Conservation (phyloP, 2,888 invertebrate species). For the Chydorus sphaericus region DNA sequence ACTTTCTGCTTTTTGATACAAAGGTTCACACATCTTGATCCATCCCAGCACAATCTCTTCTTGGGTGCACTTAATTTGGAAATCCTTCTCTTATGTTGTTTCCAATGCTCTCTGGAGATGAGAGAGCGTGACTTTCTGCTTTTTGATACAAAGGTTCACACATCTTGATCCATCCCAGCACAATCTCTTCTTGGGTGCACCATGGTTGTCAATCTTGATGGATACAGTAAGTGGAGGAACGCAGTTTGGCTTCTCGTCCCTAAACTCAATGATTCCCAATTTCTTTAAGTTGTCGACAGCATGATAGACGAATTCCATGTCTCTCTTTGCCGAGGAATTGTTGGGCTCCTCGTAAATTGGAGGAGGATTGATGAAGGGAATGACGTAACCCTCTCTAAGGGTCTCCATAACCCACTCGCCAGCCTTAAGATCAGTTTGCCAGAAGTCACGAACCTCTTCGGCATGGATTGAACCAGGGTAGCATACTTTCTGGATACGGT, state of each 20-base stretch:
- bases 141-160: too few species aligned
- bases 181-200: not conserved
- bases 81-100: too few species aligned
- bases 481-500: not conserved
- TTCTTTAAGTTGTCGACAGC: not conserved
- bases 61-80: too few species aligned
- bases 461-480: not conserved
- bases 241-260: not conserved
- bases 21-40: not conserved
- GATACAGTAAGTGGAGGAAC: not conserved
- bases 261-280: not conserved
- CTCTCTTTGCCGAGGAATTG: not conserved
- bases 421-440: not conserved
- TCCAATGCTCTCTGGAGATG: too few species aligned
- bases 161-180: not conserved
- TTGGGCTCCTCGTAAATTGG: not conserved
- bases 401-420: not conserved
- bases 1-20: not conserved
- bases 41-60: not conserved
- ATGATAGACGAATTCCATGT: not conserved
- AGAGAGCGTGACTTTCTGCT: too few species aligned
- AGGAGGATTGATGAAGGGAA: not conserved
- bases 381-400: not conserved
- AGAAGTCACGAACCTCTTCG: not conserved
- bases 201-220: not conserved